Base-by-base conservation (phyloP, 2,113 vertebrate genomes). In the Empidonax traillii region DNA sequence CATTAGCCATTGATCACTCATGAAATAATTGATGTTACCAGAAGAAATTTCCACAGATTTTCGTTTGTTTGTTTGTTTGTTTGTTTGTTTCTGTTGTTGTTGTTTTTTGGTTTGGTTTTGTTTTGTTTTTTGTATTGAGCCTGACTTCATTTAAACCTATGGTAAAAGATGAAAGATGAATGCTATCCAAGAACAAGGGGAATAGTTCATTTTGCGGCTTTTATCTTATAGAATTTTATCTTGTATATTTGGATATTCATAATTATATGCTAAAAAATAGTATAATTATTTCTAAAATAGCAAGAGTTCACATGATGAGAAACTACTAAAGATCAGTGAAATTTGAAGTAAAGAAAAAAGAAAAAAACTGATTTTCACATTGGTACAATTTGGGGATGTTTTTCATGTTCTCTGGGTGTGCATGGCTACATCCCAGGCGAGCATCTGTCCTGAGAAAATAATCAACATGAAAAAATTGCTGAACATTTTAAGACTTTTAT, bases 351-450 rank as follows among this genome's bases (percentile, higher is more conserved):
- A 79, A 92, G 76, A 92, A 86, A 75, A 46, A 20, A 25, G 6
- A 44, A 8, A 51, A 73, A 14, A 0, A 0, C 6, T 27, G 8
- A 3, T 83, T 85, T 76, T 23, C 58, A 28, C 10, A 47, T 2
- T 43, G 31, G 14, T 43, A 83, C 9, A 56, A 12, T 76, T 53
- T 8, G 5, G 8, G 19, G 53, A n/a, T 6, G 3, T 47, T 63
- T 18, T 75, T 80, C 0, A 0, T 66, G 33, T 66, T 90, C 12
- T 87, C 65, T 51, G 35, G 4, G 8, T 23, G 6, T 90, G 55
- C 35, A 59, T 39, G 13, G 18, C 39, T 39, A n/a, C 31, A 37
- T 81, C 52, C 21, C 27, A 82, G 33, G 25, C 56, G 30, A 87
- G 47, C 22, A 59, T 44, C 30, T 65, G 35, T 55, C 61, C 59